A percentile compares a stretch with the other conserved stretches of the same genome.
Conservation (phyloP, 2,797 vertebrate species). For the Cyprinella venusta region DNA sequence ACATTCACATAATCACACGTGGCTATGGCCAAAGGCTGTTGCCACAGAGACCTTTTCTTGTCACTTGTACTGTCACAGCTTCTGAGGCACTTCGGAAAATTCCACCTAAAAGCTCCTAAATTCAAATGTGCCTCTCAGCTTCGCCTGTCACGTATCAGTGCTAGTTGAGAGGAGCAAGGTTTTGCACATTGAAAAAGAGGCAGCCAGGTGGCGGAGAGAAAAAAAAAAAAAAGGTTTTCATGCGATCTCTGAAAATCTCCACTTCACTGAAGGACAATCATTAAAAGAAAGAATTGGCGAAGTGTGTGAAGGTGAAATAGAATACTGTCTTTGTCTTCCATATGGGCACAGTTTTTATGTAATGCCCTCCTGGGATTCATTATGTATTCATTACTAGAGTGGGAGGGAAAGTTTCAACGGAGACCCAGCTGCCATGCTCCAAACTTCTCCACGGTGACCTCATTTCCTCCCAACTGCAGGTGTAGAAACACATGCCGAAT, state of each 20-base stretch:
- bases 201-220: slow-evolving; percentile 46
- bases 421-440: slow-evolving; percentile 77
- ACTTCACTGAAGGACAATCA: slow-evolving; percentile 60
- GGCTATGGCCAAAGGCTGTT: slow-evolving; percentile 7
- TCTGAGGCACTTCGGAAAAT: slow-evolving; percentile 4
- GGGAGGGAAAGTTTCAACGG: slow-evolving; percentile 69
- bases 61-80: slow-evolving; percentile 18
- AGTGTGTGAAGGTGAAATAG: slow-evolving; percentile 76
- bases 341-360: slow-evolving; percentile 75
- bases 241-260: slow-evolving; percentile 48
- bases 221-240: slow-evolving; percentile 15
- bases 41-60: neutral
- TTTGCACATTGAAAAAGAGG: slow-evolving; percentile 11
- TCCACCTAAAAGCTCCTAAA: slow-evolving; percentile 11
- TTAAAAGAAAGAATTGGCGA: slow-evolving; percentile 67
- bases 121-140: slow-evolving; percentile 44
- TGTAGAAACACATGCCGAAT: slow-evolving; percentile 47
- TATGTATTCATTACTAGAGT: slow-evolving; percentile 80
- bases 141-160: slow-evolving; percentile 51
- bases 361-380: slow-evolving; percentile 69
- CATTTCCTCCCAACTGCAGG: slow-evolving; percentile 69
- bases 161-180: slow-evolving; percentile 30
- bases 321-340: slow-evolving; percentile 75
- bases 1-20: neutral
- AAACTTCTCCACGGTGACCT: slow-evolving; percentile 78